Base-by-base conservation (phyloP, 2,797 vertebrate species). In the Bufotes viridis region DNA sequence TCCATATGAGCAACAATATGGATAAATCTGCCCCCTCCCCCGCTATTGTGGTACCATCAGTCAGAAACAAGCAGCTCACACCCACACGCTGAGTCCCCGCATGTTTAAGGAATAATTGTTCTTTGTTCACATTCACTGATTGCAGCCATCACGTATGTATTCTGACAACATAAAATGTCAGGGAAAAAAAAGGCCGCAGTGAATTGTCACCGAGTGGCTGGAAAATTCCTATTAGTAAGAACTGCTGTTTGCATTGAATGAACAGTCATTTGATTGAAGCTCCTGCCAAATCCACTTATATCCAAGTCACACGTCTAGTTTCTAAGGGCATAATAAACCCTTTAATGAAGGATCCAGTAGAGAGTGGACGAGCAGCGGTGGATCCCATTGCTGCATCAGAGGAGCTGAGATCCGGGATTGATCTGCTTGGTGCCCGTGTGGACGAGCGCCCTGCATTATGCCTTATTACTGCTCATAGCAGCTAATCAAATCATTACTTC, bases 261-360 rank as follows among this genome's bases (percentile, higher is more conserved):
- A 78, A 49, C 15, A 63, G 51, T 75, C 69, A 53, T 29, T 8
- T 72, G 24, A 74, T 60, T 49, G 34, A 75, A 82, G 26, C 70
- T 24, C 70, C 57, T 75, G 69, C 86, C 67, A 87, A 74, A 87
- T 24, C 26, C 67, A 51, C 79, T n/a, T n/a, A n/a, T n/a, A n/a
- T n/a, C n/a, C n/a, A n/a, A n/a, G n/a, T n/a, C n/a, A n/a, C n/a
- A n/a, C n/a, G n/a, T n/a, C n/a, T n/a, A n/a, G n/a, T n/a, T n/a
- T n/a, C n/a, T n/a, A n/a, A 58, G 24, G 78, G 42, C 17, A 29
- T 15, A 65, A 82, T 74, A 53, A 49, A 20, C 9, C 69, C 67
- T 69, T 7, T 72, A 34, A 72, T 72, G 18, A 34, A 34, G 1
- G 8, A 5, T 34, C 69, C 26, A 7, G 6, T 13, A 24, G 7